Percentiles rank a stretch among this genome's conserved stretches.
Evolutionary conservation across 2,888 invertebrate species (phyloP).

Genomic region (Zootermopsis nevadensis): DNA sequence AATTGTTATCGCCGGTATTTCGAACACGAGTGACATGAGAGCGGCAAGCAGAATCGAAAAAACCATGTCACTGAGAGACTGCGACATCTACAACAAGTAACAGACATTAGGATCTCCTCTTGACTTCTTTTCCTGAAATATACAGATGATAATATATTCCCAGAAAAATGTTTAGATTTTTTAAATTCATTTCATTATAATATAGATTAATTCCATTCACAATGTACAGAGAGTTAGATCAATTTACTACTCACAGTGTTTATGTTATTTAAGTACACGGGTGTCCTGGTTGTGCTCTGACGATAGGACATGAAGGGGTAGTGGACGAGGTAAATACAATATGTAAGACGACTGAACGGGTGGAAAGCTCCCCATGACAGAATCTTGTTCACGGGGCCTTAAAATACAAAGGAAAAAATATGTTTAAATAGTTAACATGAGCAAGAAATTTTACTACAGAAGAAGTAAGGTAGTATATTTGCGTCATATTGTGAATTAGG

Average conservation of each 20-base stretch:
- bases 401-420: conserved; percentile 54
- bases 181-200: too few species aligned
- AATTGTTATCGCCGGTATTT: conserved; percentile 67
- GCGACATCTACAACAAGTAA: conserved; percentile 64
- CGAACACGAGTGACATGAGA: conserved; percentile 74
- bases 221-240: too few species aligned
- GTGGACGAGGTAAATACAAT: conserved; percentile 77
- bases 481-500: too few species aligned
- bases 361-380: conserved; percentile 72
- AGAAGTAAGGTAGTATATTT: too few species aligned
- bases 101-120: too few species aligned
- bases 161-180: too few species aligned
- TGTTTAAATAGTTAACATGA: too few species aligned
- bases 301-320: conserved; percentile 71
- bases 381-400: conserved; percentile 69
- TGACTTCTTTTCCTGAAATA: too few species aligned
- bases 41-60: conserved; percentile 73
- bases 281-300: conserved; percentile 65
- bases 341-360: conserved; percentile 76
- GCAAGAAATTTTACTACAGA: too few species aligned
- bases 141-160: too few species aligned
- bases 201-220: too few species aligned
- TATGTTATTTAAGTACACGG: background rate
- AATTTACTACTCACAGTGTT: background rate
- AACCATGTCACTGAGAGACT: conserved; percentile 69